Conservation (phyloP, 2,888 invertebrate species). For the Spodoptera picta region DNA sequence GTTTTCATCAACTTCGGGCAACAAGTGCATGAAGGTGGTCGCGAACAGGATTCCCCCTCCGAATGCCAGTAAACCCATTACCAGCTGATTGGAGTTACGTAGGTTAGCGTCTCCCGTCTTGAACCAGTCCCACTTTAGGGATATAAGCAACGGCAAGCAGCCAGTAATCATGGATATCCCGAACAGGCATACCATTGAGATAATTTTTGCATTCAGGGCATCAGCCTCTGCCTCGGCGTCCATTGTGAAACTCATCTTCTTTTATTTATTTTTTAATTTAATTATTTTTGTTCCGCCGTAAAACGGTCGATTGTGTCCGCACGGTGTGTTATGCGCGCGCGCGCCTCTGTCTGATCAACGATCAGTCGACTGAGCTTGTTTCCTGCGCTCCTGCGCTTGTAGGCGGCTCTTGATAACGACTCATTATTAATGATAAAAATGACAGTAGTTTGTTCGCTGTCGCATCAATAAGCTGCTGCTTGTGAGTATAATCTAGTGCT, state of each 20-base stretch:
- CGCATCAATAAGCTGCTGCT: slow-evolving; percentile 56
- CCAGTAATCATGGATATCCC: slow-evolving; percentile 93
- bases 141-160: slow-evolving; percentile 92
- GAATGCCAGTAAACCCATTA: slow-evolving; percentile 91
- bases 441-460: slow-evolving; percentile 66
- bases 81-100: slow-evolving; percentile 84
- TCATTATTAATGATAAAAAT: slow-evolving; percentile 82
- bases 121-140: slow-evolving; percentile 91
- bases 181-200: slow-evolving; percentile 94
- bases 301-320: slow-evolving; percentile 37
- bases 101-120: slow-evolving; percentile 79
- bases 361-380: slow-evolving; percentile 71
- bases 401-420: slow-evolving; percentile 80
- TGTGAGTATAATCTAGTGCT: slow-evolving; percentile 25
- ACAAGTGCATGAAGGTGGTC: slow-evolving; percentile 94
- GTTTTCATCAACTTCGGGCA: slow-evolving; percentile 93
- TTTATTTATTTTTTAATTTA: slow-evolving; percentile 47
- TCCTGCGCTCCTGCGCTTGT: slow-evolving; percentile 72
- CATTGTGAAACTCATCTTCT: slow-evolving; percentile 59
- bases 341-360: slow-evolving; percentile 62
- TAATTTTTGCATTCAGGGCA: slow-evolving; percentile 92
- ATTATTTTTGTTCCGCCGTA: slow-evolving; percentile 54
- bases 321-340: slow-evolving; percentile 57
- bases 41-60: slow-evolving; percentile 95
- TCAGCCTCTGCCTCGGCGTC: slow-evolving; percentile 65